Evolutionary conservation across 2,888 invertebrate genomes (phyloP).

Genomic region (Papilio gigon): DNA sequence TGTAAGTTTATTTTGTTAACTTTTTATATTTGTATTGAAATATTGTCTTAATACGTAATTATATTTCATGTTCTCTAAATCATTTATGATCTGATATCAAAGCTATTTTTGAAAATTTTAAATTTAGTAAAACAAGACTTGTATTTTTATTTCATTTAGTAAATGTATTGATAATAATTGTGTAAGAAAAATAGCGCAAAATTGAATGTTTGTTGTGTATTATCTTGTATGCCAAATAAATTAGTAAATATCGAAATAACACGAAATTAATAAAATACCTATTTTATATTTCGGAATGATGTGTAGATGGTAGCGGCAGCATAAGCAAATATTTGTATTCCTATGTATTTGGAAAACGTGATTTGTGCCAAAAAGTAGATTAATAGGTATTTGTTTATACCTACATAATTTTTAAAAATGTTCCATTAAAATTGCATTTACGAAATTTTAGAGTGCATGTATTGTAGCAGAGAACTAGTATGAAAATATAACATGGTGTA

Average conservation of each 20-base stretch:
- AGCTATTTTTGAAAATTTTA: background rate
- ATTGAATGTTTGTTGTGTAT: background rate
- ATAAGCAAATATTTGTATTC: background rate
- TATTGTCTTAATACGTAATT: background rate
- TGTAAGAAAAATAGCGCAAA: background rate
- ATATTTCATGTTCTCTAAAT: background rate
- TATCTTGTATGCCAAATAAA: slow-evolving; percentile 2
- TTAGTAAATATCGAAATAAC: background rate
- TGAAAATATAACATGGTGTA: slow-evolving; percentile 17
- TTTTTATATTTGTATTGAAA: background rate
- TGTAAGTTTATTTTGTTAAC: slow-evolving; percentile 2
- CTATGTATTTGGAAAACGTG: slow-evolving; percentile 3
- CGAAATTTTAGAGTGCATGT: background rate
- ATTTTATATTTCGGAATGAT: background rate
- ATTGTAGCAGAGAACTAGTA: background rate
- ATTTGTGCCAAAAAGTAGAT: slow-evolving; percentile 35
- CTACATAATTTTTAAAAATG: background rate
- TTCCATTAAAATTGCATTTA: slow-evolving; percentile 23
- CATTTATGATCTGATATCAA: slow-evolving; percentile 1
- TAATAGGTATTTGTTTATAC: background rate
- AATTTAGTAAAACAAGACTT: background rate
- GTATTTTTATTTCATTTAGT: background rate
- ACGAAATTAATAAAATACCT: background rate
- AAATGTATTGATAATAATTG: background rate
- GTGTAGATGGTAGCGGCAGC: slow-evolving; percentile 1